phyloP scores from a whole-genome alignment of 2,888 invertebrate species.

The Carpatolechia fugitivella region DNA sequence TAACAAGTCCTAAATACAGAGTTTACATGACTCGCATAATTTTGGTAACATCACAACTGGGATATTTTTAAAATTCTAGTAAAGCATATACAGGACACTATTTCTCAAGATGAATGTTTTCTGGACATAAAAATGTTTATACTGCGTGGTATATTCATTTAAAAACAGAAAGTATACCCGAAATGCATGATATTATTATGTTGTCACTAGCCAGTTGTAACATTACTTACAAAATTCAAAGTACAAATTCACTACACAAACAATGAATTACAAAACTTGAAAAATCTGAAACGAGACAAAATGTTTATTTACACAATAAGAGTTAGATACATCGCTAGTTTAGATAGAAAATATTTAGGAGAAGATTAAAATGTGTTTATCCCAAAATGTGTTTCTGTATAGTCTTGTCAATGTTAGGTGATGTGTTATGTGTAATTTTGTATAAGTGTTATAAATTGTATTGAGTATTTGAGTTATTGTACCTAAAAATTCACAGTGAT shows the following conservation, averaged over 20 bases:
- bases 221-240: slow-evolving; percentile 62
- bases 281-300: slow-evolving; percentile 74
- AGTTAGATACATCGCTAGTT: slow-evolving; percentile 72
- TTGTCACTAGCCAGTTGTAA: slow-evolving; percentile 39
- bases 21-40: slow-evolving; percentile 59
- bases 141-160: too few relatives aligned
- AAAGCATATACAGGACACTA: too few relatives aligned
- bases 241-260: slow-evolving; percentile 71
- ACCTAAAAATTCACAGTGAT: too few relatives aligned
- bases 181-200: too few relatives aligned
- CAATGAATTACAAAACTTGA: slow-evolving; percentile 65
- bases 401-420: too few relatives aligned
- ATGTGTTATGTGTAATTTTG: too few relatives aligned
- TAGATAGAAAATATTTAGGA: slow-evolving; percentile 78
- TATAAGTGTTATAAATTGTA: too few relatives aligned
- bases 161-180: too few relatives aligned
- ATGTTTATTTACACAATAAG: slow-evolving; percentile 76
- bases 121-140: too few relatives aligned
- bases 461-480: too few relatives aligned
- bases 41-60: slow-evolving; percentile 51
- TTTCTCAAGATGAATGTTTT: too few relatives aligned
- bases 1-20: slow-evolving; percentile 72
- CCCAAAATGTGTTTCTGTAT: slow-evolving; percentile 30
- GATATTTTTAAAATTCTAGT: not conserved
- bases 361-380: slow-evolving; percentile 65